Conservation (phyloP, 2,113 vertebrate species). For the Pelecanoides urinatrix region DNA sequence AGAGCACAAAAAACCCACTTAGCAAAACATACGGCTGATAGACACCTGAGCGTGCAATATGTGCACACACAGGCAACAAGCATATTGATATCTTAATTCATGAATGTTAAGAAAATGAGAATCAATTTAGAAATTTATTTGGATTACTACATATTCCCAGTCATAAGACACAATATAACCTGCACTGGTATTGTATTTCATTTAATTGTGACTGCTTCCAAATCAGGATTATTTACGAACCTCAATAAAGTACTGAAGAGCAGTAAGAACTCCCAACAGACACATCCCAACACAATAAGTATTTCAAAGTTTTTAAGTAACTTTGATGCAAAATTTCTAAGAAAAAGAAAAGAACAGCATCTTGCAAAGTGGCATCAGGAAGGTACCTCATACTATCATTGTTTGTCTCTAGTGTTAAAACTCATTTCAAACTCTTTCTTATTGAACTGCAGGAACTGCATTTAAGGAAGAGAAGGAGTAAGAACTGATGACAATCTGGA, state of each 20-base stretch:
- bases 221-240: not conserved
- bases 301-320: not conserved
- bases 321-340: not conserved
- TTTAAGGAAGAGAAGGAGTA: not conserved
- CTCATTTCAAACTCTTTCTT: not conserved
- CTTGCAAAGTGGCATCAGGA: not conserved
- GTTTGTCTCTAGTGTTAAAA: not conserved
- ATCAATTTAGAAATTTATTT: not conserved
- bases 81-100: not conserved
- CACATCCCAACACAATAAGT: not conserved
- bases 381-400: not conserved
- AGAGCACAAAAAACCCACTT: not conserved
- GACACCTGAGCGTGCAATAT: fast-evolving
- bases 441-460: not conserved
- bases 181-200: not conserved
- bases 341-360: not conserved
- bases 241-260: not conserved
- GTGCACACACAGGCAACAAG: not conserved
- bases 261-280: not conserved
- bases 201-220: not conserved
- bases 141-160: not conserved
- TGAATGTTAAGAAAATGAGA: not conserved
- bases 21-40: not conserved
- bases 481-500: not conserved
- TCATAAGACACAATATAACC: not conserved